Conservation (phyloP, 2,797 vertebrate species). For the Petrocephalus sullivani region DNA sequence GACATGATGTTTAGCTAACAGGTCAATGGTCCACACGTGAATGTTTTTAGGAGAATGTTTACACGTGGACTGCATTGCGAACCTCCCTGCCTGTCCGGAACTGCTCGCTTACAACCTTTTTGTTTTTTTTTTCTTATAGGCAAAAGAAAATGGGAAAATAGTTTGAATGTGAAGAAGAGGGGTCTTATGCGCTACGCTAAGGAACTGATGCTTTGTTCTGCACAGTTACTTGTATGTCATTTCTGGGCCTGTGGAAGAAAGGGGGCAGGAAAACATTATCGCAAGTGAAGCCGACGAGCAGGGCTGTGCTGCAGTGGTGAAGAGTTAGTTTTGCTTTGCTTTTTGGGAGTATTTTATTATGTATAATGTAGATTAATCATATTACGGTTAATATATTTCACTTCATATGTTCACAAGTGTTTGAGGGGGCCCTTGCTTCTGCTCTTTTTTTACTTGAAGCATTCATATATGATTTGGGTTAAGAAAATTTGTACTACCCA, state of each 20-base stretch:
- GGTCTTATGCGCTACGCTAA: not conserved
- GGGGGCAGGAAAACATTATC: not conserved
- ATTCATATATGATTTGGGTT: not conserved
- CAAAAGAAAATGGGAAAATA: slow-evolving; percentile 40
- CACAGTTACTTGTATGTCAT: not conserved
- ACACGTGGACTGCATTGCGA: not conserved
- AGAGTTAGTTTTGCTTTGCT: slow-evolving; percentile 23
- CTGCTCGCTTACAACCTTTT: not conserved
- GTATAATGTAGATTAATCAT: slow-evolving; percentile 29
- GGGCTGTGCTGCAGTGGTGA: not conserved
- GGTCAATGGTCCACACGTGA: not conserved
- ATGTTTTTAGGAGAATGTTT: not conserved
- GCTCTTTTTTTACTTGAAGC: slow-evolving; percentile 12
- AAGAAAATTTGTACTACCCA: slow-evolving; percentile 4
- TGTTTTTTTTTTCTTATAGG: slow-evolving; percentile 28
- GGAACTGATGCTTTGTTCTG: not conserved
- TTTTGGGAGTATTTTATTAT: slow-evolving; percentile 57
- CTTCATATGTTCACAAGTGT: not conserved
- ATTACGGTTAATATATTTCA: slow-evolving; percentile 17
- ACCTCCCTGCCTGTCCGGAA: not conserved
- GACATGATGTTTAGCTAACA: not conserved
- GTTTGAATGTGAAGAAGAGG: slow-evolving; percentile 26
- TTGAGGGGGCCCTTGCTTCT: not conserved
- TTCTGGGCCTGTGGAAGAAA: slow-evolving; percentile 31
- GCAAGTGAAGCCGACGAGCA: not conserved